These are phyloP conservation scores for Ranitomeya imitator DNA, from an alignment of 2,113 vertebrate genomes.

Conservation along the genomic window DNA sequence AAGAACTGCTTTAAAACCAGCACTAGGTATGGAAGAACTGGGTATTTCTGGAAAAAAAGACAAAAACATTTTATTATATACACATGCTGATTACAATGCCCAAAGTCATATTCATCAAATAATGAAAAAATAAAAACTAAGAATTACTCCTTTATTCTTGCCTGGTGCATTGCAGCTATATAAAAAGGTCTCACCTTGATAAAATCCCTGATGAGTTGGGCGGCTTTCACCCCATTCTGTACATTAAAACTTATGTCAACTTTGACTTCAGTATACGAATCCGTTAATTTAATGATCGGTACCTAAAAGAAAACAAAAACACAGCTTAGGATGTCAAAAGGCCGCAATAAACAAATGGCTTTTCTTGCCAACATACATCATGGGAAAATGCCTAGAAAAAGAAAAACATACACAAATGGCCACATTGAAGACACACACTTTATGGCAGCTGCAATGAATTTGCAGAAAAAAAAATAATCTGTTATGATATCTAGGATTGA, in stretches of 20 bases:
- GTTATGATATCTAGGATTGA: too few relatives aligned
- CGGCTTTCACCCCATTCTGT: constrained; percentile 93
- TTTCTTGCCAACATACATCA: not conserved
- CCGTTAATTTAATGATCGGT: constrained; percentile 97
- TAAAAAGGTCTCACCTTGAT: constrained; percentile 82
- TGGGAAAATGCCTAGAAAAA: not conserved
- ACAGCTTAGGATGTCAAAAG: not conserved
- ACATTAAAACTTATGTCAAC: constrained; percentile 99
- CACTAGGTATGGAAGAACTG: constrained; percentile 94
- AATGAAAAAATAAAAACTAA: too few relatives aligned
- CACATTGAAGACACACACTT: too few relatives aligned
- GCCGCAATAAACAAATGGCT: not conserved
- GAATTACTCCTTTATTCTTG: too few relatives aligned
- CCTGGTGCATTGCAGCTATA: too few relatives aligned
- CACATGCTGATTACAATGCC: not conserved
- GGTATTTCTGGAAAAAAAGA: constrained; percentile 85
- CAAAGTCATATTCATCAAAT: too few relatives aligned
- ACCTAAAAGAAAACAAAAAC: constrained; percentile 74
- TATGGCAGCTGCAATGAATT: too few relatives aligned
- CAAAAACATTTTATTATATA: not conserved
- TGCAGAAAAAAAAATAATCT: too few relatives aligned
- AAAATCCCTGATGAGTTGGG: constrained; percentile 95
- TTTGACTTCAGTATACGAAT: constrained; percentile 96
- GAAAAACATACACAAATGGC: too few relatives aligned
- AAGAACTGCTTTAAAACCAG: constrained; percentile 98